Percentiles rank a stretch among this genome's conserved stretches.
These are phyloP conservation scores for Carterocephalus palaemon DNA, from an alignment of 2,888 invertebrate species.

Conservation along the genomic window DNA sequence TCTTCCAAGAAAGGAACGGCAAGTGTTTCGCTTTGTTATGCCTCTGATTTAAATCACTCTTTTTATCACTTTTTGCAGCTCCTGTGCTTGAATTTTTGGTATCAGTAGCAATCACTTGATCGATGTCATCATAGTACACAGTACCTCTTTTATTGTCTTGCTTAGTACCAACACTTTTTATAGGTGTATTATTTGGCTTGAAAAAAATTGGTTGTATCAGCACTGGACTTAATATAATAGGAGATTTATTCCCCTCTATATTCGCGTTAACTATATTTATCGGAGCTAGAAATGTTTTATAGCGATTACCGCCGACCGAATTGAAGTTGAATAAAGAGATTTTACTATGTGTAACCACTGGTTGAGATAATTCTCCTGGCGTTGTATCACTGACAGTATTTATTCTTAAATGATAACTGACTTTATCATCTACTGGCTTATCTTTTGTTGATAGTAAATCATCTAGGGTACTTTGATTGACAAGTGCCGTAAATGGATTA, in stretches of 20 bases:
- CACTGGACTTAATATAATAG: constrained; percentile 64
- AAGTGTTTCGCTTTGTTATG: constrained; percentile 52
- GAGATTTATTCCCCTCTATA: constrained; percentile 42
- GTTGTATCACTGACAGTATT: constrained; percentile 54
- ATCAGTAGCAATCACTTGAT: constrained; percentile 49
- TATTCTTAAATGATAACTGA: constrained; percentile 69
- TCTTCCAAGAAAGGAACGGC: constrained; percentile 52
- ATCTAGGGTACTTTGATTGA: constrained; percentile 12
- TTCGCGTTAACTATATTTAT: constrained; percentile 50
- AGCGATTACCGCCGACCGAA: constrained; percentile 36
- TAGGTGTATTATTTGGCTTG: constrained; percentile 35
- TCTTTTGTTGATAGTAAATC: constrained; percentile 28
- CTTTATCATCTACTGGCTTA: constrained; percentile 47
- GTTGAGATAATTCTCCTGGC: constrained; percentile 33
- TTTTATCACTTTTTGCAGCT: constrained; percentile 35
- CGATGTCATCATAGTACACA: constrained; percentile 64
- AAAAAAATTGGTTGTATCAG: constrained; percentile 61
- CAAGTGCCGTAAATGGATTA: constrained; percentile 11
- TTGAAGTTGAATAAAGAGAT: constrained; percentile 31
- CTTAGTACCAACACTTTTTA: constrained; percentile 31
- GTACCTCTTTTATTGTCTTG: constrained; percentile 46
- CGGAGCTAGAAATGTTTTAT: constrained; percentile 54
- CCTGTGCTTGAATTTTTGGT: constrained; percentile 26
- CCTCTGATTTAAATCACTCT: constrained; percentile 55
- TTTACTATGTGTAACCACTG: constrained; percentile 33